A percentile compares a stretch with the other conserved stretches of the same genome.
Evolutionary conservation across 2,113 vertebrate species (phyloP).

Genomic region (Callionymus lyra): DNA sequence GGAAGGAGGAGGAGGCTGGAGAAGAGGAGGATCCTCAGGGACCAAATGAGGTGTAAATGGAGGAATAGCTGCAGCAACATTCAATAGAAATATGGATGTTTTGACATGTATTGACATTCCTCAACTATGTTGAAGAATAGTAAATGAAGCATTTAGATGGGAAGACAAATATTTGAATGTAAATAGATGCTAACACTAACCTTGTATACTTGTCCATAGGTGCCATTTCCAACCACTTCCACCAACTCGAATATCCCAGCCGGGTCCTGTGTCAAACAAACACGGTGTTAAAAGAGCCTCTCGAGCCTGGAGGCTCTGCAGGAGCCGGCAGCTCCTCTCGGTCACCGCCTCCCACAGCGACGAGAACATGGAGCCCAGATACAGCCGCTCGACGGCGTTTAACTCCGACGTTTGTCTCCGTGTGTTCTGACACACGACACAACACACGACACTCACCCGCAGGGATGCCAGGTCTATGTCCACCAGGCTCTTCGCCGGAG

Average conservation of each 20-base stretch:
- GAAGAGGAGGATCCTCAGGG: slow-evolving; percentile 7
- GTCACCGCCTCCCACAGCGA: slow-evolving; percentile 30
- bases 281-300: neutral
- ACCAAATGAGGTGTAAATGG: slow-evolving; percentile 24
- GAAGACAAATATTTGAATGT: neutral
- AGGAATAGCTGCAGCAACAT: slow-evolving; percentile 16
- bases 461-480: slow-evolving; percentile 89
- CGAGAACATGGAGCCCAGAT: slow-evolving; percentile 58
- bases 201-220: slow-evolving; percentile 88
- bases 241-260: slow-evolving; percentile 85
- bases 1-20: slow-evolving; percentile 1
- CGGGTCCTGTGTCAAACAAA: slow-evolving; percentile 65
- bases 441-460: slow-evolving; percentile 69
- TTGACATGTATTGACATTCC: neutral
- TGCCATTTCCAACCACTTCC: slow-evolving; percentile 84
- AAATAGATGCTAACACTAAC: slow-evolving; percentile 62
- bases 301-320: slow-evolving; percentile 19
- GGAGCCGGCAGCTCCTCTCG: slow-evolving; percentile 39
- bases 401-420: neutral
- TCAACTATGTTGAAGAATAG: too few relatives aligned
- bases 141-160: too few relatives aligned
- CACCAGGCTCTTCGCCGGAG: slow-evolving; percentile 91
- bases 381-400: slow-evolving; percentile 23
- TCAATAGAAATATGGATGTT: neutral
- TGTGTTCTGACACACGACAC: neutral